phyloP scores from a whole-genome alignment of 64 coral and sea anemone genomes.

The Actinia equina region DNA sequence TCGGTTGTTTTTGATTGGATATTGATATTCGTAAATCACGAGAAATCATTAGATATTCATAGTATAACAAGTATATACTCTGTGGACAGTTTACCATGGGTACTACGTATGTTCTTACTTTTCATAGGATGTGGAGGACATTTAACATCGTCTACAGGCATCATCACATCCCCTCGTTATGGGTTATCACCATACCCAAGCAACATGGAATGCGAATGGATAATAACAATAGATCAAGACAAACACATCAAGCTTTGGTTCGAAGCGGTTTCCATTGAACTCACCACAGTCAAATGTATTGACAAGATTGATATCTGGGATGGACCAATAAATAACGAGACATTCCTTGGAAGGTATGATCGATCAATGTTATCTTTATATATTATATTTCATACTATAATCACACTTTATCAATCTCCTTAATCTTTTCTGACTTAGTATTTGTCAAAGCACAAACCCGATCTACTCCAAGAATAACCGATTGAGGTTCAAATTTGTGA shows the following conservation, averaged over 20 bases:
- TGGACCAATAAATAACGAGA: slow-evolving; percentile 53
- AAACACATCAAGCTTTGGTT: slow-evolving; percentile 44
- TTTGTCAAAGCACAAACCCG: slow-evolving; percentile 16
- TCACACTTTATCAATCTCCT: neutral
- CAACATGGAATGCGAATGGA: slow-evolving; percentile 43
- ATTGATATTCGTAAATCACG: too few relatives aligned
- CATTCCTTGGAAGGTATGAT: slow-evolving; percentile 43
- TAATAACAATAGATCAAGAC: slow-evolving; percentile 17
- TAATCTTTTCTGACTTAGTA: neutral
- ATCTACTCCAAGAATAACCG: slow-evolving; percentile 59
- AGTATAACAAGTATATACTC: too few relatives aligned
- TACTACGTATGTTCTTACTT: neutral
- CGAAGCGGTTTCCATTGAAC: slow-evolving; percentile 28
- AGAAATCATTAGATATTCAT: too few relatives aligned
- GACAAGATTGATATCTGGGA: slow-evolving; percentile 54
- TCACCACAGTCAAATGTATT: slow-evolving; percentile 1
- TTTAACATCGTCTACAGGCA: slow-evolving; percentile 6
- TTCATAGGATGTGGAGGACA: slow-evolving; percentile 37
- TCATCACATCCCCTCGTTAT: slow-evolving; percentile 55
- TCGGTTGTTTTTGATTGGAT: neutral
- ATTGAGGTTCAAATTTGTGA: slow-evolving; percentile 44
- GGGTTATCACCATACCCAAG: slow-evolving; percentile 44
- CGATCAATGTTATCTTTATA: too few relatives aligned
- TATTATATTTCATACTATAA: neutral
- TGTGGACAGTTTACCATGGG: too few relatives aligned